Evolutionary conservation across 2,113 vertebrate genomes (phyloP).

Genomic region (Pachyramphus minor): DNA sequence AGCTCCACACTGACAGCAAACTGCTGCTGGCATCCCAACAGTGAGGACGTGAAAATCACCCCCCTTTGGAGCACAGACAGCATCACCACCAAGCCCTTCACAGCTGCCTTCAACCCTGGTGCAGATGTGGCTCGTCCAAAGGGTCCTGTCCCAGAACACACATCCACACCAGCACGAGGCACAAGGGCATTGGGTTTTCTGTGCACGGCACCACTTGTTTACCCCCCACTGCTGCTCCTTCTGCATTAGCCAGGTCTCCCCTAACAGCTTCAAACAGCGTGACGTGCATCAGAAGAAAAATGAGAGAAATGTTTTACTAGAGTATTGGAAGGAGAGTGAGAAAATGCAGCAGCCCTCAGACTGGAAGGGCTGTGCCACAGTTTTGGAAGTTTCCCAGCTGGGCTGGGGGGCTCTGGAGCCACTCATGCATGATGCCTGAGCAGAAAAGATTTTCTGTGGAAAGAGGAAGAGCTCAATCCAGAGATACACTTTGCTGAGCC

Average conservation of each 20-base stretch:
- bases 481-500: rapidly evolving
- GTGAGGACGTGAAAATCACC: background rate
- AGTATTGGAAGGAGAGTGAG: background rate
- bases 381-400: background rate
- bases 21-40: background rate
- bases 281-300: background rate
- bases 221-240: background rate
- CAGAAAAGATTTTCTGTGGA: background rate
- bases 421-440: rapidly evolving
- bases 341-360: background rate
- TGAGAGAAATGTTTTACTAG: background rate
- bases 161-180: background rate
- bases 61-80: background rate
- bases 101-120: background rate
- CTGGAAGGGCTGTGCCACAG: background rate
- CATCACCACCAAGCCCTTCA: background rate
- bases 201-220: background rate
- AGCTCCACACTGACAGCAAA: background rate
- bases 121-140: rapidly evolving
- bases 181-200: background rate
- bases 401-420: background rate
- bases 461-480: background rate
- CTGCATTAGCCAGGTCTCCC: background rate
- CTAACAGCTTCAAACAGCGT: background rate
- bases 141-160: background rate